These are phyloP conservation scores for Drosophila mayri DNA, from an alignment of 1,140 invertebrate genomes.

Conservation along the genomic window DNA sequence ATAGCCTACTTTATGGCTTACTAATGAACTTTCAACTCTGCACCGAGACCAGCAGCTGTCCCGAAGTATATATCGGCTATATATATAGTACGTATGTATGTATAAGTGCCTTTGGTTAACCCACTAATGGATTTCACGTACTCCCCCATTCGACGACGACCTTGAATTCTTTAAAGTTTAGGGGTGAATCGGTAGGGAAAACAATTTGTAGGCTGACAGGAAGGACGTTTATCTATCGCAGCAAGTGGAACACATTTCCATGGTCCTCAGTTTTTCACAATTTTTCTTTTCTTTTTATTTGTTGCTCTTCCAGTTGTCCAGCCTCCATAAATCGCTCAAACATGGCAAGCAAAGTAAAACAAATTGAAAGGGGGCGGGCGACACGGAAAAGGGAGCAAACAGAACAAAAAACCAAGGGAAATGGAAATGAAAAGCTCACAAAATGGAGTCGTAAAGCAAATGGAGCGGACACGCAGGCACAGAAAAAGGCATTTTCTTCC, in stretches of 20 bases:
- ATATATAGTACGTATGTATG: background rate
- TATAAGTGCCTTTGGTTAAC: constrained; percentile 5
- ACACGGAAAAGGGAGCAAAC: constrained; percentile 20
- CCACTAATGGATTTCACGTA: constrained; percentile 35
- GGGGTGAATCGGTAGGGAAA: constrained; percentile 41
- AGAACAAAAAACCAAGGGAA: constrained; percentile 34
- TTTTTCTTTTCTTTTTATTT: constrained; percentile 19
- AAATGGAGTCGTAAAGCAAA: constrained; percentile 79
- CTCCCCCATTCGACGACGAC: constrained; percentile 8
- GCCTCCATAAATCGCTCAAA: constrained; percentile 77
- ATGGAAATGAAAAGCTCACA: constrained; percentile 73
- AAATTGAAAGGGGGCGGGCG: constrained; percentile 62
- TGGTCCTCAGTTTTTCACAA: constrained; percentile 6
- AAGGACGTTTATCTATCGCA: constrained; percentile 64
- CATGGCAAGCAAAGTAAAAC: constrained; percentile 74
- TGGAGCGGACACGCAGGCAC: constrained; percentile 43
- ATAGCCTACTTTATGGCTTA: constrained; percentile 82
- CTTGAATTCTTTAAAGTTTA: constrained; percentile 41
- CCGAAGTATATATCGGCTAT: background rate
- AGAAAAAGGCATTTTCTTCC: constrained; percentile 6
- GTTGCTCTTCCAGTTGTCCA: constrained; percentile 48
- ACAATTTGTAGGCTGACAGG: constrained; percentile 59
- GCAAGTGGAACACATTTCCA: constrained; percentile 35
- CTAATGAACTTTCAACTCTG: constrained; percentile 81
- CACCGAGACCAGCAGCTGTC: constrained; percentile 13